Evolutionary conservation across 2,888 invertebrate genomes (phyloP).

Genomic region (Palloptera scutellata): DNA sequence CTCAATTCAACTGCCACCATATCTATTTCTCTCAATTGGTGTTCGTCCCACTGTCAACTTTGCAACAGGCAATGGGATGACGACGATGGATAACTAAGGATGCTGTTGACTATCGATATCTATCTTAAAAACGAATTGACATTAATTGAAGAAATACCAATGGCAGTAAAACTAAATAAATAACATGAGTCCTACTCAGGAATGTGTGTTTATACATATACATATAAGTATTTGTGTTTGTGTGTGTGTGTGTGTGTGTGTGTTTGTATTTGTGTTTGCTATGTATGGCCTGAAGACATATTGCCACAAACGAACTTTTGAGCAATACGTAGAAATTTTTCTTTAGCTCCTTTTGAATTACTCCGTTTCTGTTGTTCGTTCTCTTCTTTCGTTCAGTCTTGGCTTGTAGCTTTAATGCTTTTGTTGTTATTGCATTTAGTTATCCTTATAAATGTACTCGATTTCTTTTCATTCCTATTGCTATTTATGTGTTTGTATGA

Average conservation of each 20-base stretch:
- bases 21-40: background rate
- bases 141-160: slow-evolving; percentile 61
- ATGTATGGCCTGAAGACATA: slow-evolving; percentile 34
- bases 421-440: background rate
- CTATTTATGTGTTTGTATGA: slow-evolving; percentile 8
- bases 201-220: background rate
- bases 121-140: slow-evolving; percentile 54
- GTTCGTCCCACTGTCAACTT: too few species aligned
- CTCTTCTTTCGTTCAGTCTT: slow-evolving; percentile 9
- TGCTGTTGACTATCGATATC: slow-evolving; percentile 1
- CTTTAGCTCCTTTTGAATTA: slow-evolving; percentile 21
- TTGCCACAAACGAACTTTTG: slow-evolving; percentile 46
- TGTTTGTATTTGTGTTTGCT: too few species aligned
- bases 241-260: slow-evolving; percentile 1
- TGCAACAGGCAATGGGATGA: too few species aligned
- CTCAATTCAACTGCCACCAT: background rate
- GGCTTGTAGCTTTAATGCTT: background rate
- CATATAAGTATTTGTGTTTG: background rate
- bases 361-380: slow-evolving; percentile 18
- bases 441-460: slow-evolving; percentile 30
- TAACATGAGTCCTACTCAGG: slow-evolving; percentile 42
- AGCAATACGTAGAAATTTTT: slow-evolving; percentile 42
- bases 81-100: background rate
- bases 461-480: slow-evolving; percentile 21
- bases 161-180: slow-evolving; percentile 55